Evolutionary conservation across 2,888 invertebrate species (phyloP), one percentile per base, ranked within the genome.

Genomic region (Macropis europaea): DNA sequence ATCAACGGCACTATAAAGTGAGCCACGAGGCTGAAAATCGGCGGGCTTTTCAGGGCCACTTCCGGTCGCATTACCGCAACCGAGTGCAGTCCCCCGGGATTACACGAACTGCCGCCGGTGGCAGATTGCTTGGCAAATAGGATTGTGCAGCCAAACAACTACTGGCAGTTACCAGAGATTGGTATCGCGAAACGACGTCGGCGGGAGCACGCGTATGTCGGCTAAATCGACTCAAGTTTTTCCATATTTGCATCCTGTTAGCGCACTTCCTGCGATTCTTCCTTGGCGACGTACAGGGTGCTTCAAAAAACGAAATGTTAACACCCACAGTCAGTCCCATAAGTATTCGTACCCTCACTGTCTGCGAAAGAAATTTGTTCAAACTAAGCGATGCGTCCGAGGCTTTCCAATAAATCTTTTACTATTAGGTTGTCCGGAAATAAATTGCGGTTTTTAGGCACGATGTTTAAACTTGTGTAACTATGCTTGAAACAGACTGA

Each of bases 41-140:
- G 30, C 45, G 59, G 48, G 59, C 22, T 57, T 76, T 76, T 73
- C 72, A 72, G 19, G 72, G 57, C 66, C 75, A 66, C 71, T 79
- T 76, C 68, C 73, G 72, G 77, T 78, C 47, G 71, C 77, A 67
- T 78, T 73, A 76, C 72, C 72, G 63, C 76, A 69, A 60, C 76
- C 63, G 57, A 64, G 70, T 47, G 62, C 62, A 45, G 56, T 53
- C 75, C 69, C 73, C 42, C 42, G 67, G 67, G 77, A 77, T 80
- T 79, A 83, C 79, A 76, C 59, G 68, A 81, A 76, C 72, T 72
- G 66, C 73, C 73, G 70, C 57, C 69, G 71, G 75, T 79, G 76
- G 77, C 76, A 82, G 80, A 85, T 84, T 83, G 84, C 81, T 83
- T 77, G 80, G 81, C 83, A 86, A 86, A 85, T 86, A 81, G 83